phyloP scores from a whole-genome alignment of 2,113 vertebrate genomes.

The Platysteira castanea region DNA sequence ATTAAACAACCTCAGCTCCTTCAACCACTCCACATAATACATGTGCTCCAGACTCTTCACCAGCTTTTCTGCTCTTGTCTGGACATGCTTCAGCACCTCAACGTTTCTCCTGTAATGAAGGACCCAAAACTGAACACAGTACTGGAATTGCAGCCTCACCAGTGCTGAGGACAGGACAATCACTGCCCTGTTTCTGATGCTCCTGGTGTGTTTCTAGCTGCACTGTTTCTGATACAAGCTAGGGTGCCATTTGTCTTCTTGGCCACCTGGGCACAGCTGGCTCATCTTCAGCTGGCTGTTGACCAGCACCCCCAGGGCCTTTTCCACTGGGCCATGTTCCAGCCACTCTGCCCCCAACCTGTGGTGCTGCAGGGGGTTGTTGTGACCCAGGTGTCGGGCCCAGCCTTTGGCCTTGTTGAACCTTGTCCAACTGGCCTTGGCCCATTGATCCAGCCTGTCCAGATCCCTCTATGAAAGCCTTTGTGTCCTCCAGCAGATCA shows the following conservation, averaged over 20 bases:
- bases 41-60: not conserved
- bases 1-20: not conserved
- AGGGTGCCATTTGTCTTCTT: not conserved
- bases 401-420: not conserved
- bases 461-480: not conserved
- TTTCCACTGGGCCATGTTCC: not conserved
- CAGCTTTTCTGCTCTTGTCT: not conserved
- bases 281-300: not conserved
- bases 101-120: not conserved
- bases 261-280: not conserved
- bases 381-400: not conserved
- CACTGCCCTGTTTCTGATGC: not conserved
- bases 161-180: not conserved
- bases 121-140: not conserved
- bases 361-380: not conserved
- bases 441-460: not conserved
- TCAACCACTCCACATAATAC: rapidly evolving
- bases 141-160: rapidly evolving
- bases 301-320: not conserved
- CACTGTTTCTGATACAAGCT: not conserved
- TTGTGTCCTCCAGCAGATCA: not conserved
- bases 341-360: not conserved
- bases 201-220: not conserved
- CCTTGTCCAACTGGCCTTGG: not conserved
- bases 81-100: not conserved